These are phyloP conservation scores for Drosophila hamatofila DNA, from an alignment of 2,888 invertebrate genomes.

Conservation along the genomic window DNA sequence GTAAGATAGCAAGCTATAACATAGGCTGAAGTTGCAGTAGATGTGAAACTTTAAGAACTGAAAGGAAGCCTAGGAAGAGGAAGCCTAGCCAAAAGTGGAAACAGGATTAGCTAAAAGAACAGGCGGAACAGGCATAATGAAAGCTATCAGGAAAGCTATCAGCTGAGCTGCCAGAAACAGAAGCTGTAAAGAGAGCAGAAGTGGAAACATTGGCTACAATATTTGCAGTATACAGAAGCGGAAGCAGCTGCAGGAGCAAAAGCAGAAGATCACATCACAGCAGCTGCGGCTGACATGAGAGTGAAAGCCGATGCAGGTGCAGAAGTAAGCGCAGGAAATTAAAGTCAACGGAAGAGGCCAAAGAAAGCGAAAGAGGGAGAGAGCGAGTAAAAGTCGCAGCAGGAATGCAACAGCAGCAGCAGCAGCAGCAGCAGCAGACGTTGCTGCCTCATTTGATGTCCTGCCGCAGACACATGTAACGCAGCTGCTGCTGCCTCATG, in stretches of 20 bases:
- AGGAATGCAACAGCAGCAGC: not conserved
- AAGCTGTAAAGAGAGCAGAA: not conserved
- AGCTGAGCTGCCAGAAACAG: not conserved
- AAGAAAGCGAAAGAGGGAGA: not conserved
- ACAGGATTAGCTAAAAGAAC: not conserved
- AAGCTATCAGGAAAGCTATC: not conserved
- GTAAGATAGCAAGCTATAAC: not conserved
- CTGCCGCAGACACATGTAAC: conserved; percentile 33
- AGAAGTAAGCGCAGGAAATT: conserved; percentile 1
- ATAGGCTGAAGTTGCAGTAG: not conserved
- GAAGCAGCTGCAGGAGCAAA: not conserved
- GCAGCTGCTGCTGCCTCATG: conserved; percentile 27
- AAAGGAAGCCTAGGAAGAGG: not conserved
- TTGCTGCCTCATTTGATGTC: conserved; percentile 18
- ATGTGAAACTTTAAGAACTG: not conserved
- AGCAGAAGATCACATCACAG: not conserved
- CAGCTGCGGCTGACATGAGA: not conserved
- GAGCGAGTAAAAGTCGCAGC: not conserved
- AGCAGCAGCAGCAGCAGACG: conserved; percentile 2
- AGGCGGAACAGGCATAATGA: not conserved
- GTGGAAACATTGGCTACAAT: not conserved
- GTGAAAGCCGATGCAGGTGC: conserved; percentile 1
- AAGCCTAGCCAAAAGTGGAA: not conserved
- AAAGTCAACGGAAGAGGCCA: not conserved
- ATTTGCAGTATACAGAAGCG: not conserved